Percentiles rank a stretch among this genome's conserved stretches.
These are phyloP conservation scores for Pollenia griseotomentosa DNA, from an alignment of 2,888 invertebrate genomes.

Conservation along the genomic window DNA sequence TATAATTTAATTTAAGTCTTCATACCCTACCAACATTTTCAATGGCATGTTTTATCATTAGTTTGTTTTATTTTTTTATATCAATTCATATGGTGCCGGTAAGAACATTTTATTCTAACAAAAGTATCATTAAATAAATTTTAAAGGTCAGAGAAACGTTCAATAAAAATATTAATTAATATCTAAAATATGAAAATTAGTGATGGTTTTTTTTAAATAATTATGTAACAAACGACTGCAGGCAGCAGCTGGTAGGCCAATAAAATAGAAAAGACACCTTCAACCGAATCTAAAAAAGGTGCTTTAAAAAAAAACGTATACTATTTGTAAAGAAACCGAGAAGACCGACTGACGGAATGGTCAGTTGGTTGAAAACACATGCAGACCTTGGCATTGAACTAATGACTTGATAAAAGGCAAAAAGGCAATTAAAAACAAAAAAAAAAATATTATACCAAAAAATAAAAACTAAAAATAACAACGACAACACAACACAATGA, in stretches of 20 bases:
- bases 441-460: background rate
- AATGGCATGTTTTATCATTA: too few species aligned
- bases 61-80: too few species aligned
- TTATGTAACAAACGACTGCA: slow-evolving; percentile 26
- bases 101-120: too few species aligned
- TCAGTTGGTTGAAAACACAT: slow-evolving; percentile 10
- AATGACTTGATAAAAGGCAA: slow-evolving; percentile 63
- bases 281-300: slow-evolving; percentile 26
- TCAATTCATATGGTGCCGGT: too few species aligned
- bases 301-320: background rate
- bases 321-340: background rate
- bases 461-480: slow-evolving; percentile 14
- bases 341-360: background rate
- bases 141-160: slow-evolving; percentile 17
- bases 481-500: slow-evolving; percentile 19
- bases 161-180: slow-evolving; percentile 32
- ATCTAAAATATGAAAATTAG: slow-evolving; percentile 55
- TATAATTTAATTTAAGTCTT: too few species aligned
- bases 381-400: slow-evolving; percentile 66
- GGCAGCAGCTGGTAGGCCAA: slow-evolving; percentile 26
- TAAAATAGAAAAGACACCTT: background rate
- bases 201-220: slow-evolving; percentile 41
- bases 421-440: slow-evolving; percentile 45
- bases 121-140: slow-evolving; percentile 12
- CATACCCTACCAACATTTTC: too few species aligned